A percentile compares a stretch with the other conserved stretches of the same genome.
Conservation (phyloP, 2,888 invertebrate genomes). For the Drosophila paramelanica region DNA sequence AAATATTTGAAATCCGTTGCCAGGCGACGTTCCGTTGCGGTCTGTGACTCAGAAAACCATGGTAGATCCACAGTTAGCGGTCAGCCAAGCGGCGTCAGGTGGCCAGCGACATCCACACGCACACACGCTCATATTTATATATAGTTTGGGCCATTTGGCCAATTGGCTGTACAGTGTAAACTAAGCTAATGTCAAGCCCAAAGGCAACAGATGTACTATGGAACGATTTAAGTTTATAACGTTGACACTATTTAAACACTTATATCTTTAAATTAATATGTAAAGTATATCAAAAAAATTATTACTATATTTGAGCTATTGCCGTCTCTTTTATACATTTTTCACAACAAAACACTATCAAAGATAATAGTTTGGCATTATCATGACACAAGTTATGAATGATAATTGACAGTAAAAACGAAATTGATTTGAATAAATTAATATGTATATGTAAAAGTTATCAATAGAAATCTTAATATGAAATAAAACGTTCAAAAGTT, state of each 20-base stretch:
- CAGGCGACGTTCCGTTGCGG: constrained; percentile 49
- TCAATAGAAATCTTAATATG: constrained; percentile 2
- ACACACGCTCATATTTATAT: not conserved
- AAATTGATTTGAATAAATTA: constrained; percentile 28
- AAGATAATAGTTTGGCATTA: constrained; percentile 12
- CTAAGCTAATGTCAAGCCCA: constrained; percentile 13
- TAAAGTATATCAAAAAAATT: too few species aligned
- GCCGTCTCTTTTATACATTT: not conserved
- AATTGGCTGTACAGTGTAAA: constrained; percentile 21
- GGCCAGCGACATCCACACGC: constrained; percentile 23
- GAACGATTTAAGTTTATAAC: not conserved
- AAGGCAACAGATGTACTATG: constrained; percentile 4
- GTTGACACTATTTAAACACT: too few species aligned
- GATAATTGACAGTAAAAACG: constrained; percentile 20
- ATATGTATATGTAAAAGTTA: constrained; percentile 15
- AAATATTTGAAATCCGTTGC: constrained; percentile 73
- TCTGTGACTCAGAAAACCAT: constrained; percentile 46
- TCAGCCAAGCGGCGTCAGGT: constrained; percentile 42
- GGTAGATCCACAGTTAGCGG: constrained; percentile 36
- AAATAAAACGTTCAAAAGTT: not conserved
- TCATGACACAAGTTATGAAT: constrained; percentile 1
- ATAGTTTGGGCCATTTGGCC: constrained; percentile 31
- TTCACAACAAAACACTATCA: not conserved
- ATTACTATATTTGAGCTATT: not conserved
- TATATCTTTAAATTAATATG: too few species aligned